Evolutionary conservation across 2,797 vertebrate species (phyloP).

Genomic region (Cirrhinus molitorella): DNA sequence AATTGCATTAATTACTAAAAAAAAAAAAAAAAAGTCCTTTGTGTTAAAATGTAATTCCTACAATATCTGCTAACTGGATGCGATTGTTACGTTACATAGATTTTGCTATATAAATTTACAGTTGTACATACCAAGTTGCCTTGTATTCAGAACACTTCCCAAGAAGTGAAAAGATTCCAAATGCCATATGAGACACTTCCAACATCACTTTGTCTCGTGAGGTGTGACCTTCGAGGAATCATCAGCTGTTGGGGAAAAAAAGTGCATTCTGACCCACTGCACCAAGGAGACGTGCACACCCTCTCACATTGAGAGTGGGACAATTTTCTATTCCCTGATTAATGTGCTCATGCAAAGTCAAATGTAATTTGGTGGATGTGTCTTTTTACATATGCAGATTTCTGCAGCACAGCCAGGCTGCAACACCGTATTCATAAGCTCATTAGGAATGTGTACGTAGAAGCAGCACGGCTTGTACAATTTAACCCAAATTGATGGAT

Average conservation of each 20-base stretch:
- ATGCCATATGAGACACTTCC: background rate
- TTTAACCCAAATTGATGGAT: slow-evolving; percentile 61
- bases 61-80: background rate
- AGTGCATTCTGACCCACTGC: slow-evolving; percentile 1
- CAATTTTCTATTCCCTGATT: slow-evolving; percentile 47
- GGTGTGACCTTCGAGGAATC: background rate
- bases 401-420: slow-evolving; percentile 49
- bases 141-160: background rate
- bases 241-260: slow-evolving; percentile 12
- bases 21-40: background rate
- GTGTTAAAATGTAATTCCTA: background rate
- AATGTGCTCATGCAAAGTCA: slow-evolving; percentile 56
- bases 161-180: too few species aligned
- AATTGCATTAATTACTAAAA: slow-evolving; percentile 7
- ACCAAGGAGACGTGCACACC: background rate
- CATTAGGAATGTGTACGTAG: slow-evolving; percentile 53
- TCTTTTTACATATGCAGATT: slow-evolving; percentile 56
- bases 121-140: background rate
- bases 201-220: background rate
- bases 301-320: slow-evolving; percentile 1
- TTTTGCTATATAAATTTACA: too few species aligned
- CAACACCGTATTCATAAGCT: slow-evolving; percentile 50
- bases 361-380: slow-evolving; percentile 58
- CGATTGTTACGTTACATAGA: background rate
- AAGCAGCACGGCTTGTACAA: slow-evolving; percentile 47